These are phyloP conservation scores for Oxycera nigricornis DNA, from an alignment of 2,888 invertebrate species.

Conservation along the genomic window DNA sequence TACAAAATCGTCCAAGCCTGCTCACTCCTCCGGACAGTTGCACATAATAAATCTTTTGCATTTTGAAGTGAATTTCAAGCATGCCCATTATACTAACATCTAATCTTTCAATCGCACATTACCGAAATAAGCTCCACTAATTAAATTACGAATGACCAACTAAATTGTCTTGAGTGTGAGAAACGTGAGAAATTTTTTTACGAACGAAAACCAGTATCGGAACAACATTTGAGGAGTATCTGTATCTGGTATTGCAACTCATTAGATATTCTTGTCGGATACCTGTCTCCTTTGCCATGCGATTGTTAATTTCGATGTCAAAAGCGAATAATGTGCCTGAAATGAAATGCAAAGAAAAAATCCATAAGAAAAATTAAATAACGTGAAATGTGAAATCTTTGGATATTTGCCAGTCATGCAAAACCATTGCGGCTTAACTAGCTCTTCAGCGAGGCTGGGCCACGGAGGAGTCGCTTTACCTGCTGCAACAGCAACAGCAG, in stretches of 20 bases:
- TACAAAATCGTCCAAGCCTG: too few relatives aligned
- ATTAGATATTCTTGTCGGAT: slow-evolving; percentile 37
- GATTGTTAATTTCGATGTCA: slow-evolving; percentile 35
- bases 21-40: too few relatives aligned
- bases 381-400: slow-evolving; percentile 43
- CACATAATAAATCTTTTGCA: too few relatives aligned
- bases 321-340: slow-evolving; percentile 32
- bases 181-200: slow-evolving; percentile 37
- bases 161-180: slow-evolving; percentile 28
- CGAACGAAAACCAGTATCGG: not conserved
- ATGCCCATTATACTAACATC: not conserved
- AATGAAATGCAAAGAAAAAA: not conserved
- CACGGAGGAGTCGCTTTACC: not conserved
- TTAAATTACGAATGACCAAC: slow-evolving; percentile 35
- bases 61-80: too few relatives aligned
- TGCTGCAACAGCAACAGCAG: not conserved
- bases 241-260: slow-evolving; percentile 19
- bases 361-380: slow-evolving; percentile 23
- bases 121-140: slow-evolving; percentile 25
- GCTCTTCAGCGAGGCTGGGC: not conserved
- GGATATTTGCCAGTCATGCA: slow-evolving; percentile 42
- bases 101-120: slow-evolving; percentile 31
- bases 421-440: slow-evolving; percentile 18
- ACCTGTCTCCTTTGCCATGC: slow-evolving; percentile 26
- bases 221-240: not conserved